phyloP scores from a whole-genome alignment of 2,113 vertebrate genomes.

The Mustelus asterias region DNA sequence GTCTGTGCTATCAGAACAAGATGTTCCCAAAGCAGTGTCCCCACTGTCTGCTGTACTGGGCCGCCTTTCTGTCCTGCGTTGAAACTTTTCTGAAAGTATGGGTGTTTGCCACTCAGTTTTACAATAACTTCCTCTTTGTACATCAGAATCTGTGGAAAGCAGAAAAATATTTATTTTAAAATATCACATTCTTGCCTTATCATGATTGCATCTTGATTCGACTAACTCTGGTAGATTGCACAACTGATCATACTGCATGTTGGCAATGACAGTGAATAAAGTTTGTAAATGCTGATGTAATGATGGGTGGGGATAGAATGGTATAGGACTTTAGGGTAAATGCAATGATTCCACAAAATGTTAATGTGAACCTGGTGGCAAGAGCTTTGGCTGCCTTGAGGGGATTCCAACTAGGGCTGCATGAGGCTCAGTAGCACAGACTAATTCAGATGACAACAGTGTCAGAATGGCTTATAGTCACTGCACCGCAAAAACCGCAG shows the following conservation, averaged over 20 bases:
- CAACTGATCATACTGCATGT: not conserved
- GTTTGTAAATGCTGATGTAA: not conserved
- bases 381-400: not conserved
- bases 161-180: not conserved
- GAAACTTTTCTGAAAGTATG: conserved; percentile 65
- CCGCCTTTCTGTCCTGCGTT: conserved; percentile 65
- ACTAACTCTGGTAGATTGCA: not conserved
- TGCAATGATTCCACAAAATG: not conserved
- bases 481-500: not conserved
- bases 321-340: not conserved
- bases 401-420: not conserved
- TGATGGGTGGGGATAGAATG: not conserved
- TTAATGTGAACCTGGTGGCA: not conserved
- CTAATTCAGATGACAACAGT: not conserved
- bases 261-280: not conserved
- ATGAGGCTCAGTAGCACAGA: not conserved
- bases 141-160: not conserved
- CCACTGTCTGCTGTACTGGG: conserved; percentile 62
- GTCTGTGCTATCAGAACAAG: conserved; percentile 73
- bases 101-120: conserved; percentile 79
- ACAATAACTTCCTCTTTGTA: conserved; percentile 49
- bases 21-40: conserved; percentile 69
- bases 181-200: not conserved
- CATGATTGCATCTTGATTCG: no score
- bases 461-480: not conserved